Evolutionary conservation across 2,888 invertebrate genomes (phyloP).

Genomic region (Xylocampa areola): DNA sequence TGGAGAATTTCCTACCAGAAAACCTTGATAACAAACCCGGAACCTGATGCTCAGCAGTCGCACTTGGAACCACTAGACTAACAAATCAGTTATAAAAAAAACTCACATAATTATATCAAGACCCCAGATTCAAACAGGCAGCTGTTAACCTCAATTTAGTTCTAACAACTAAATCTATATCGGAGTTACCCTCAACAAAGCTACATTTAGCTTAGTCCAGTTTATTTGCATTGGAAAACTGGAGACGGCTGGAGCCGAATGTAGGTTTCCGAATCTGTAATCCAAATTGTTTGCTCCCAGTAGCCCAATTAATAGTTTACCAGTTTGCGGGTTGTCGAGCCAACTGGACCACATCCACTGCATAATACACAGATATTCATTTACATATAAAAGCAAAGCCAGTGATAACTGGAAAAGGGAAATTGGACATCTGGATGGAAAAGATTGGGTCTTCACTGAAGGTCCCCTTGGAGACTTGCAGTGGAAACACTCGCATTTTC

Average conservation of each 20-base stretch:
- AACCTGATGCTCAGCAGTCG: no score
- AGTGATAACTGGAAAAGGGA: constrained; percentile 18
- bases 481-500: not conserved
- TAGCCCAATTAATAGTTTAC: constrained; percentile 58
- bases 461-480: constrained; percentile 4
- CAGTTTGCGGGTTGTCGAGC: constrained; percentile 46
- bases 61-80: no score
- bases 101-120: no score
- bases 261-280: constrained; percentile 54
- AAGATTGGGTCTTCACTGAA: constrained; percentile 15
- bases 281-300: constrained; percentile 57
- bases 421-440: constrained; percentile 16
- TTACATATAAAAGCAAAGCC: constrained; percentile 48
- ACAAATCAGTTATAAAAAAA: no score
- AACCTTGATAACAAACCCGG: no score
- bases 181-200: not conserved
- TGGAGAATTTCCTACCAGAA: no score
- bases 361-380: constrained; percentile 42
- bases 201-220: constrained; percentile 28
- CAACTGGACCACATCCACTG: constrained; percentile 43
- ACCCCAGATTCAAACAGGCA: no score
- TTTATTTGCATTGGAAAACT: constrained; percentile 53
- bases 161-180: constrained; percentile 10
- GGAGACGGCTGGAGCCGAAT: constrained; percentile 26
- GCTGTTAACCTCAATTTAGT: constrained; percentile 6